Percentiles rank a stretch among this genome's conserved stretches.
Conservation (phyloP, 2,113 vertebrate species). For the Spilogale gracilis region DNA sequence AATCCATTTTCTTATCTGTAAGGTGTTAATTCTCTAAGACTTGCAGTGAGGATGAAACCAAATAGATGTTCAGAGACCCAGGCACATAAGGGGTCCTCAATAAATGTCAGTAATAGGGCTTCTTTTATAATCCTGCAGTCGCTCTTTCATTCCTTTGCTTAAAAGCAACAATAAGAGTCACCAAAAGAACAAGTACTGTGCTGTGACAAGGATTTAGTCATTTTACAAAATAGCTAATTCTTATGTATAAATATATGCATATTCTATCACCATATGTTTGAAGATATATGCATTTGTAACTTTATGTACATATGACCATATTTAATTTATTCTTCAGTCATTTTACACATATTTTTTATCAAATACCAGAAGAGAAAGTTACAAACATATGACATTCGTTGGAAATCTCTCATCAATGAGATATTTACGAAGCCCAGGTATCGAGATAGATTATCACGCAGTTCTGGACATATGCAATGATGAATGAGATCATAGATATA, state of each 20-base stretch:
- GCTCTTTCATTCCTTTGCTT: neutral
- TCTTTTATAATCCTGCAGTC: neutral
- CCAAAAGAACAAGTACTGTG: constrained; percentile 59
- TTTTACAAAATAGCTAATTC: constrained; percentile 52
- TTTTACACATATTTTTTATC: neutral
- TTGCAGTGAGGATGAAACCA: neutral
- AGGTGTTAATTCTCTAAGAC: neutral
- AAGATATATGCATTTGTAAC: constrained; percentile 40
- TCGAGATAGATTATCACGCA: neutral
- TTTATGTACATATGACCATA: neutral
- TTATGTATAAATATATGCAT: constrained; percentile 62
- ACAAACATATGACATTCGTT: neutral
- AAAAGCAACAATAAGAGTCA: constrained; percentile 15
- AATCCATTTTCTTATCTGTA: neutral
- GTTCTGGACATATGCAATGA: neutral
- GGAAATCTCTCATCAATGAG: neutral
- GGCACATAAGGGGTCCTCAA: neutral
- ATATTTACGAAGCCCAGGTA: neutral
- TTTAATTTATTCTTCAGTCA: neutral
- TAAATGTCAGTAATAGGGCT: neutral
- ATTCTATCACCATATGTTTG: constrained; percentile 64
- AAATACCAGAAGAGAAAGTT: neutral
- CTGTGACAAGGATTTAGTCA: constrained; percentile 55
- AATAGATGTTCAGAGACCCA: neutral
- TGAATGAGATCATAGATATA: neutral